Evolutionary conservation across 2,113 vertebrate genomes (phyloP).

Genomic region (Microtus richardsoni): DNA sequence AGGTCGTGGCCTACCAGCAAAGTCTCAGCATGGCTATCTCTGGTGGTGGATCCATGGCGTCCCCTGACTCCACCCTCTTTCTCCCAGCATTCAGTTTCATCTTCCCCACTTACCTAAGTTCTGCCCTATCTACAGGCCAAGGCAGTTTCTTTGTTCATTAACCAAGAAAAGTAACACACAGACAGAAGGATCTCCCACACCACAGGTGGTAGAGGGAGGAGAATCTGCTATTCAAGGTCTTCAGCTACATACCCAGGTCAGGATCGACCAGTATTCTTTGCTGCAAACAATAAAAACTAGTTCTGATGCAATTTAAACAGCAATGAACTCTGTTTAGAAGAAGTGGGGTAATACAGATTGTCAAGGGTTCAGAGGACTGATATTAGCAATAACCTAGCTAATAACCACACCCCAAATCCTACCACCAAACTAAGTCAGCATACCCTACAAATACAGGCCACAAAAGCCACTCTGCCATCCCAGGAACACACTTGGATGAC

Average conservation of each 20-base stretch:
- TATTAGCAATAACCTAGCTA: neutral
- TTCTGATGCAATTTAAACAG: neutral
- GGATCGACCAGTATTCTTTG: neutral
- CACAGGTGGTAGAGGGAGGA: neutral
- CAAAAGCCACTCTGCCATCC: neutral
- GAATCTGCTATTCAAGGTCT: neutral
- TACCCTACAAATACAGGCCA: rapidly evolving
- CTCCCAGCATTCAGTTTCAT: too few relatives aligned
- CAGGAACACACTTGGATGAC: neutral
- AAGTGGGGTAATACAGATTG: neutral
- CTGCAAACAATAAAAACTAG: slow-evolving; percentile 13
- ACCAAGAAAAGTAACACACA: too few relatives aligned
- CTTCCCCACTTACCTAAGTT: too few relatives aligned
- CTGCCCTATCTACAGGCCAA: too few relatives aligned
- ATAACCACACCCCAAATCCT: neutral
- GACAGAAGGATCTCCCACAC: too few relatives aligned
- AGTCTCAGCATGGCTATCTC: too few relatives aligned
- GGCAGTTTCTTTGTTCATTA: too few relatives aligned
- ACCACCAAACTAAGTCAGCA: neutral
- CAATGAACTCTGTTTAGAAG: neutral
- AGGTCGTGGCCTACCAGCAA: too few relatives aligned
- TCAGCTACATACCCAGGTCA: neutral
- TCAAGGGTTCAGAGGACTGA: neutral
- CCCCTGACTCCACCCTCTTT: too few relatives aligned
- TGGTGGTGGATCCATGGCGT: rapidly evolving